Evolutionary conservation across 2,113 vertebrate species (phyloP), one percentile per base, ranked within the genome.

Genomic region (Tylochromis polylepis): DNA sequence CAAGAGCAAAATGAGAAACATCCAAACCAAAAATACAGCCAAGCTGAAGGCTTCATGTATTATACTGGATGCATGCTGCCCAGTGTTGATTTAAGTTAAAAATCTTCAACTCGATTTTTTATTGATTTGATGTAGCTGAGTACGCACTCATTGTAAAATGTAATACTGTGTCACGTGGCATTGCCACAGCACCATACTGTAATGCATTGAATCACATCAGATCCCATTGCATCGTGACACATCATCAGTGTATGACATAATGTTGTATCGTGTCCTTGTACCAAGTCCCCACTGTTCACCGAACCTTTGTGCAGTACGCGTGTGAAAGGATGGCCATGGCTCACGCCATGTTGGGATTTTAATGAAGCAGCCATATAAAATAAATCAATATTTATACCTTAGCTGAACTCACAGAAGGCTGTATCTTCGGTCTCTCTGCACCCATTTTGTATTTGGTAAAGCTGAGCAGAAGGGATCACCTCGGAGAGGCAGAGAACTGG

Each of bases 111-210:
- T 1, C 8, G 22, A 0, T 49, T 72, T 24, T 72, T 18, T 0
- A 0, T 3, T 6, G 15, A 46, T 70, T 0, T 70, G 14, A 70
- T 27, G 65, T 46, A 24, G 38, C 12, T 43, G 0, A 70, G 36
- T 24, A 70, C n/a, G 0, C 65, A 24, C 12, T 70, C 36, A 41
- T 24, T 57, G n/a, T 24, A 57, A 57, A 57, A 46, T 43, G 38
- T 67, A 67, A 67, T 67, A 67, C 38, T 67, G 60, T 22, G 38
- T 67, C 0, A 67, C 3, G 34, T 8, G 34, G 60, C 60, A 65
- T 38, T 38, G 60, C 34, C 60, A 65, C 60, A 14, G 34, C 34
- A 38, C 34, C 60, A n/a, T n/a, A n/a, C n/a, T n/a, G n/a, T n/a
- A n/a, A 3, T 31, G 31, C 5, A 31, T 31, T 46, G 6, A 6